These are phyloP conservation scores for Myiothlypis chrysogaster DNA, from an alignment of 2,797 vertebrate genomes.

Conservation along the genomic window DNA sequence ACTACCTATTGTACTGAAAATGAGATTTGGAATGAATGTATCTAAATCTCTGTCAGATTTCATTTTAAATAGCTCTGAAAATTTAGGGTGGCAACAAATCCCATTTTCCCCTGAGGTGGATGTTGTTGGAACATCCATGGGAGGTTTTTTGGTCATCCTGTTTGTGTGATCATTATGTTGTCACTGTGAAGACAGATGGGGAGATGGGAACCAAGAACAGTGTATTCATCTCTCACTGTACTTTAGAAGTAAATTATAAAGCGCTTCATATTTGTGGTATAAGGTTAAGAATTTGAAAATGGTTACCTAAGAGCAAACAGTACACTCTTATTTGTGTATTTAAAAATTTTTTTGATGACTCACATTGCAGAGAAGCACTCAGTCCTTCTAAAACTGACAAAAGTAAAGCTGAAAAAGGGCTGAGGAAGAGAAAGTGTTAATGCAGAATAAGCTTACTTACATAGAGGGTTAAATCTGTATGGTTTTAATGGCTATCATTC, in stretches of 20 bases:
- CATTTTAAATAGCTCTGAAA: background rate
- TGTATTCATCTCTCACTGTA: background rate
- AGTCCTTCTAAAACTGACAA: background rate
- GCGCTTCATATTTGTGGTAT: background rate
- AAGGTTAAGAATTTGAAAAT: background rate
- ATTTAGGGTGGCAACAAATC: background rate
- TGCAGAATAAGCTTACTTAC: background rate
- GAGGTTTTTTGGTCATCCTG: background rate
- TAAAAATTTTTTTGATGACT: background rate
- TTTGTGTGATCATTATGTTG: background rate
- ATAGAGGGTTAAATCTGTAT: background rate
- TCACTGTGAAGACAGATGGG: background rate
- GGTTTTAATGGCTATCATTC: slow-evolving; percentile 32
- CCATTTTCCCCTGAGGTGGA: background rate
- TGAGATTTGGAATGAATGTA: background rate
- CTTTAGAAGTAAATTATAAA: background rate
- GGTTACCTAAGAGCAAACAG: background rate
- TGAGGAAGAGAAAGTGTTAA: background rate
- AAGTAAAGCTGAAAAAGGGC: slow-evolving; percentile 12
- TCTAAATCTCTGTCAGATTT: background rate
- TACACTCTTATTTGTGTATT: background rate
- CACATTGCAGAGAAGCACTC: background rate
- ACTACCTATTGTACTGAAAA: background rate
- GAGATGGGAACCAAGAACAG: background rate
- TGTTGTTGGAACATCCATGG: background rate